Conservation (phyloP, 2,113 vertebrate genomes). For the Spizaetus ornatus region DNA sequence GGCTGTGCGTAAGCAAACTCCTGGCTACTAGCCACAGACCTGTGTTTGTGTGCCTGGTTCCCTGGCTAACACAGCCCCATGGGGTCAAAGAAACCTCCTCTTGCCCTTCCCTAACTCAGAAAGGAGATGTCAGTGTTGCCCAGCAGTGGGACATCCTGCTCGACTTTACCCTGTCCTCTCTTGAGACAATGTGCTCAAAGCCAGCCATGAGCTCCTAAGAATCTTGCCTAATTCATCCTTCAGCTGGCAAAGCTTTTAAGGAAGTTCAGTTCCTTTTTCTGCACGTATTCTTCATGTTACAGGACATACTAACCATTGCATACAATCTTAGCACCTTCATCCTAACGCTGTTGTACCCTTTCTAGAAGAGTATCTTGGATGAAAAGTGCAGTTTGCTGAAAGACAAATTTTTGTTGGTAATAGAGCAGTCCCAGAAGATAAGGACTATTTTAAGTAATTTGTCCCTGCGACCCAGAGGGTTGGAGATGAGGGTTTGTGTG, state of each 20-base stretch:
- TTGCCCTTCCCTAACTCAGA: not conserved
- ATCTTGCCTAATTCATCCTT: not conserved
- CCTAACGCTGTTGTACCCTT: not conserved
- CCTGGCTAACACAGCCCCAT: not conserved
- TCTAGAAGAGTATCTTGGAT: not conserved
- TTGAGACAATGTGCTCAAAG: not conserved
- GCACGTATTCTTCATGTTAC: not conserved
- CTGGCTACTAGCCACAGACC: not conserved
- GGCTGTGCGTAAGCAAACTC: not conserved
- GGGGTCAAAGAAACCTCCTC: not conserved
- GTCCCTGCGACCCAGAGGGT: too few relatives aligned
- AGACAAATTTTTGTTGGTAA: not conserved
- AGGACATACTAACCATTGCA: rapidly evolving
- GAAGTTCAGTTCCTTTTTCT: not conserved
- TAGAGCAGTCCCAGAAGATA: too few relatives aligned
- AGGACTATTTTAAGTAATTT: not conserved
- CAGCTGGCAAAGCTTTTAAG: not conserved
- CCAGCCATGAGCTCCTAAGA: not conserved
- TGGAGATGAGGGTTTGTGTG: not conserved
- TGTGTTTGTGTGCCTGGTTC: not conserved
- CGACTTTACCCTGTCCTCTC: not conserved
- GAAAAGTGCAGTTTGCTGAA: not conserved
- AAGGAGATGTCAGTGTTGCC: not conserved
- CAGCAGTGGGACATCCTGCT: not conserved
- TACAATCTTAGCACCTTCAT: not conserved